Conservation (phyloP, 2,888 invertebrate species). For the Eupithecia exiguata region DNA sequence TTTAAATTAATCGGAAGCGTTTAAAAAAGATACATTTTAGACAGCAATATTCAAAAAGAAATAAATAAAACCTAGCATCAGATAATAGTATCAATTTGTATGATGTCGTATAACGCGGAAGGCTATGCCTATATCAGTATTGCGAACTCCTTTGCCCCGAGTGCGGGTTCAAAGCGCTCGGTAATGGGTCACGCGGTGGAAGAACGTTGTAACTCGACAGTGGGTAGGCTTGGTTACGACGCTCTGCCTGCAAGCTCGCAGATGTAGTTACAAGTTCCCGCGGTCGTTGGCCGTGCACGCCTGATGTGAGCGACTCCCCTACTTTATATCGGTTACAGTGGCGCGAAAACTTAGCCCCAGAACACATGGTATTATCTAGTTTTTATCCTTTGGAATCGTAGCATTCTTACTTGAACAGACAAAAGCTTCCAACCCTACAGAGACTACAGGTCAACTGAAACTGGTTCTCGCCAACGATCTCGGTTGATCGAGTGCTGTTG, state of each 20-base stretch:
- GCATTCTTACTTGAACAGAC: background rate
- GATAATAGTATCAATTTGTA: slow-evolving; percentile 36
- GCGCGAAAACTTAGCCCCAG: slow-evolving; percentile 62
- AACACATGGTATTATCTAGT: slow-evolving; percentile 40
- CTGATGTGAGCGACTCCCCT: slow-evolving; percentile 75
- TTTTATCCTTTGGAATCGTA: background rate
- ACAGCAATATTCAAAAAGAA: slow-evolving; percentile 5
- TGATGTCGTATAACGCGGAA: slow-evolving; percentile 59
- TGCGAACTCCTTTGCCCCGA: slow-evolving; percentile 64
- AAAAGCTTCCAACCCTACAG: background rate
- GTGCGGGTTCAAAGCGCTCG: slow-evolving; percentile 73
- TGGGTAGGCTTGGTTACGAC: slow-evolving; percentile 60
- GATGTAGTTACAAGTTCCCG: slow-evolving; percentile 83
- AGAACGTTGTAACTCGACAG: slow-evolving; percentile 56
- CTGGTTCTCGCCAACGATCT: slow-evolving; percentile 7
- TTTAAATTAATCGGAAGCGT: background rate
- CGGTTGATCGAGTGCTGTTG: slow-evolving; percentile 18
- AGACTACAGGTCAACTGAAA: slow-evolving; percentile 11
- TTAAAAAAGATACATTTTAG: background rate
- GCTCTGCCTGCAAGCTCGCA: slow-evolving; percentile 59
- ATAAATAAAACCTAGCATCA: slow-evolving; percentile 23
- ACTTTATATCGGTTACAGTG: slow-evolving; percentile 70
- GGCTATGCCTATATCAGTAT: slow-evolving; percentile 58
- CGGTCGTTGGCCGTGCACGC: slow-evolving; percentile 75
- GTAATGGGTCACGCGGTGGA: slow-evolving; percentile 46